Evolutionary conservation across 2,113 vertebrate species (phyloP).

Genomic region (Sisor rabdophorus): DNA sequence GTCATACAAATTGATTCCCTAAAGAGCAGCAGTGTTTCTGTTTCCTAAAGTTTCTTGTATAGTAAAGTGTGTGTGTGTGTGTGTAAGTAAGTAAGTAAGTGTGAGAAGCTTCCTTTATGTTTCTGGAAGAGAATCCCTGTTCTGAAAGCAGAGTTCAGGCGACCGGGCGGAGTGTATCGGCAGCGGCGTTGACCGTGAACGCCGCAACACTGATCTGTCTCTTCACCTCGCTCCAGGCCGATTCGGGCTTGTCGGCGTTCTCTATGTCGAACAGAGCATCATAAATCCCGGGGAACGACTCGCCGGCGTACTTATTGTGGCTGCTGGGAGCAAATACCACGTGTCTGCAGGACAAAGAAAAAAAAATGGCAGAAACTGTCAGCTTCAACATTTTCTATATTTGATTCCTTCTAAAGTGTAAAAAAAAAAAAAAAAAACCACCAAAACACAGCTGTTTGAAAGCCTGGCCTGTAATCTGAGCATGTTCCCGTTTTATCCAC

Average conservation of each 20-base stretch:
- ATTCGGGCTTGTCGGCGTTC: conserved; percentile 61
- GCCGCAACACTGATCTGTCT: conserved; percentile 85
- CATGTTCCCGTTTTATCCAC: not conserved
- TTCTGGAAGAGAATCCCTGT: not conserved
- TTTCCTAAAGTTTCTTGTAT: too few relatives aligned
- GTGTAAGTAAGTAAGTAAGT: too few relatives aligned
- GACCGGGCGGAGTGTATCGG: conserved; percentile 70
- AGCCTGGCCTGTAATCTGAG: not conserved
- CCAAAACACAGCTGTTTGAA: not conserved
- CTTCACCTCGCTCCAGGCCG: conserved; percentile 85
- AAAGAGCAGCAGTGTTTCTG: too few relatives aligned
- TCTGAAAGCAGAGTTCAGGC: conserved; percentile 48
- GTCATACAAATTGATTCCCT: too few relatives aligned
- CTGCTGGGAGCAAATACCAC: conserved; percentile 90
- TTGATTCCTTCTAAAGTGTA: not conserved
- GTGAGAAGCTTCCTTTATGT: too few relatives aligned
- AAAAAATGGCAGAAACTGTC: not conserved
- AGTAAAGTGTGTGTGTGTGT: too few relatives aligned
- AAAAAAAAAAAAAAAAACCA: too few relatives aligned
- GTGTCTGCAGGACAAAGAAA: conserved; percentile 67
- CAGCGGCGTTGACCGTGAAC: conserved; percentile 85
- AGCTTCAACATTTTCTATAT: too few relatives aligned
- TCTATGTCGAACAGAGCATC: conserved; percentile 86
- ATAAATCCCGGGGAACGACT: conserved; percentile 90
- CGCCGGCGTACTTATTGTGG: conserved; percentile 88